phyloP scores from a whole-genome alignment of 2,113 vertebrate species.

The Lipotes vexillifer region DNA sequence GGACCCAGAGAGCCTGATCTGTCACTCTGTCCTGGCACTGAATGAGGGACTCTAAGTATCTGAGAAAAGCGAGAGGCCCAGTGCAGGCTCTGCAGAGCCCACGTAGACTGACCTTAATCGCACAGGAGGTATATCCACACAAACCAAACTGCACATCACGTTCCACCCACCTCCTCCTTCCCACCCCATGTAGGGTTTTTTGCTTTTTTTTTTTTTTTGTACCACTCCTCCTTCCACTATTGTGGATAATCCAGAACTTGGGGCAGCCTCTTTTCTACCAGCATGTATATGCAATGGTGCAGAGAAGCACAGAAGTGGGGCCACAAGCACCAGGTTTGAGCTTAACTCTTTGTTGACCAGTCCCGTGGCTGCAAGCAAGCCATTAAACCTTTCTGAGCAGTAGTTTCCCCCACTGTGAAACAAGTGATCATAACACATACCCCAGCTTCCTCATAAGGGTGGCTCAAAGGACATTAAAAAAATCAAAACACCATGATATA shows the following conservation, averaged over 20 bases:
- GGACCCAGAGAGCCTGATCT: not conserved
- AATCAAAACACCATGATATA: not conserved
- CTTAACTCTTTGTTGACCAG: not conserved
- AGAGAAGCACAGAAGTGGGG: accelerated
- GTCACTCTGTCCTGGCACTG: not conserved
- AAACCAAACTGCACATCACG: accelerated
- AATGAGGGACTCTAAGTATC: not conserved
- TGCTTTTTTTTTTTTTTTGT: not conserved
- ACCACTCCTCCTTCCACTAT: not conserved
- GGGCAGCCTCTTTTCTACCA: not conserved
- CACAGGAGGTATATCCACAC: accelerated
- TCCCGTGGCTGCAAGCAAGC: not conserved
- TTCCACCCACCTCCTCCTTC: not conserved
- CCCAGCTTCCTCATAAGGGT: not conserved
- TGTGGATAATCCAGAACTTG: not conserved
- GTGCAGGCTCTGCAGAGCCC: not conserved
- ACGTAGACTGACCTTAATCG: accelerated
- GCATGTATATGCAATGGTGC: accelerated
- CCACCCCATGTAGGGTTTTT: not conserved
- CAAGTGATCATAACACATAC: not conserved
- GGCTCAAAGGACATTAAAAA: not conserved
- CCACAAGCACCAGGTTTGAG: not conserved
- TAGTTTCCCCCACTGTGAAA: not conserved
- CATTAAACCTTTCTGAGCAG: not conserved
- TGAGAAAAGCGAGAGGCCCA: not conserved